Evolutionary conservation across 2,113 vertebrate species (phyloP).

Genomic region (Amblyornis subalaris): DNA sequence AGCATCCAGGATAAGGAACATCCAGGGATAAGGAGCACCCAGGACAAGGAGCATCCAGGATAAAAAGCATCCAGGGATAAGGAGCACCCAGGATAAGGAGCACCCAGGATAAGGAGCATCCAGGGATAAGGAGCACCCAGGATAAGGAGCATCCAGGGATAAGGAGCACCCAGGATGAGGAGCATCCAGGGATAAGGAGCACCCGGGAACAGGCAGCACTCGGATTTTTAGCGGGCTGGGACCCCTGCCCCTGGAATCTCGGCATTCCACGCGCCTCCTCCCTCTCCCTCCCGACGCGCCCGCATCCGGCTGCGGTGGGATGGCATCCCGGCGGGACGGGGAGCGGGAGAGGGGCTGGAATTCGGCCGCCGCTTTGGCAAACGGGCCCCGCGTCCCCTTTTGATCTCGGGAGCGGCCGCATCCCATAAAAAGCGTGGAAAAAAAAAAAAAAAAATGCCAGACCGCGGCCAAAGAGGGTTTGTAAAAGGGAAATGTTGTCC

Average conservation of each 20-base stretch:
- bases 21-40: background rate
- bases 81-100: too few species aligned
- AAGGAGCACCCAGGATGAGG: too few species aligned
- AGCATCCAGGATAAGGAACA: background rate
- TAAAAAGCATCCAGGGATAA: background rate
- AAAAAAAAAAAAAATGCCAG: background rate
- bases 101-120: too few species aligned
- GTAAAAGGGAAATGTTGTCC: background rate
- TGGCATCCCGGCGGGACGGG: background rate
- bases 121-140: too few species aligned
- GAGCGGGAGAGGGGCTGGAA: background rate
- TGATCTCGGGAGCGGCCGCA: background rate
- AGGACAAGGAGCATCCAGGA: too few species aligned
- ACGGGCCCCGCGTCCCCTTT: background rate
- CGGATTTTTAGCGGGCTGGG: background rate
- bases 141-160: too few species aligned
- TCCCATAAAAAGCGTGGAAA: background rate
- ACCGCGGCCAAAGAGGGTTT: background rate
- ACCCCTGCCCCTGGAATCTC: background rate
- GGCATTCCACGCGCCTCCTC: background rate
- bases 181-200: background rate
- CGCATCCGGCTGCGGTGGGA: background rate
- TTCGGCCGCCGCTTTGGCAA: background rate
- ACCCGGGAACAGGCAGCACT: background rate
- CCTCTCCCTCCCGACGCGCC: fast-evolving